Percentiles rank a stretch among this genome's conserved stretches.
Conservation (phyloP, 2,113 vertebrate genomes). For the Scomber scombrus region DNA sequence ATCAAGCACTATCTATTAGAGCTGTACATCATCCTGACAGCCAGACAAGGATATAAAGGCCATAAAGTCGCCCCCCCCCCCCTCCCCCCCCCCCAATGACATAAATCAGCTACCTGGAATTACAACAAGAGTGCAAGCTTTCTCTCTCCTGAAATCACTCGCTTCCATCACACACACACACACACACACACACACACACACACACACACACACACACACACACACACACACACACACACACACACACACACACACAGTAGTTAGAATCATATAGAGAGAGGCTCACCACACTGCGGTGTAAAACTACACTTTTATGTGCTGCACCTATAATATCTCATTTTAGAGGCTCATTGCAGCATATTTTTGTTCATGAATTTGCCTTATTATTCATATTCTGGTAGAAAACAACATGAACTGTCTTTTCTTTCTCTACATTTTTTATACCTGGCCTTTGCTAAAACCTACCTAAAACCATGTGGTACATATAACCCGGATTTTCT, state of each 20-base stretch:
- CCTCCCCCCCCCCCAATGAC: not conserved
- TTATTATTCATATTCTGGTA: too few species aligned
- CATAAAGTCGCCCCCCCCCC: constrained; percentile 18
- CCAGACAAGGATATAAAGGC: not conserved
- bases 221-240: too few species aligned
- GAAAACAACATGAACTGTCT: too few species aligned
- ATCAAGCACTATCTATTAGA: constrained; percentile 36
- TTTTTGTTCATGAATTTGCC: not conserved
- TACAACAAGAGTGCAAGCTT: constrained; percentile 10
- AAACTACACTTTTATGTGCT: constrained; percentile 1
- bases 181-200: too few species aligned
- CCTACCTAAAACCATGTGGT: constrained; percentile 8
- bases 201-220: too few species aligned
- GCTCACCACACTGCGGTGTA: not conserved
- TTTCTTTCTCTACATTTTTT: not conserved
- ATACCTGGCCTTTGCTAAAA: not conserved
- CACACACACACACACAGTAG: too few species aligned
- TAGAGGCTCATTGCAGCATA: not conserved
- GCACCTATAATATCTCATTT: not conserved
- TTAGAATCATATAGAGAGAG: constrained; percentile 3
- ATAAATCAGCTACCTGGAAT: constrained; percentile 33
- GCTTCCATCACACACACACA: too few species aligned
- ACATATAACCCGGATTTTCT: constrained; percentile 22
- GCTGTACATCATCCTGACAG: constrained; percentile 53
- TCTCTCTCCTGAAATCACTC: constrained; percentile 27